phyloP scores from a whole-genome alignment of 2,797 vertebrate genomes.

The Protosalanx chinensis region DNA sequence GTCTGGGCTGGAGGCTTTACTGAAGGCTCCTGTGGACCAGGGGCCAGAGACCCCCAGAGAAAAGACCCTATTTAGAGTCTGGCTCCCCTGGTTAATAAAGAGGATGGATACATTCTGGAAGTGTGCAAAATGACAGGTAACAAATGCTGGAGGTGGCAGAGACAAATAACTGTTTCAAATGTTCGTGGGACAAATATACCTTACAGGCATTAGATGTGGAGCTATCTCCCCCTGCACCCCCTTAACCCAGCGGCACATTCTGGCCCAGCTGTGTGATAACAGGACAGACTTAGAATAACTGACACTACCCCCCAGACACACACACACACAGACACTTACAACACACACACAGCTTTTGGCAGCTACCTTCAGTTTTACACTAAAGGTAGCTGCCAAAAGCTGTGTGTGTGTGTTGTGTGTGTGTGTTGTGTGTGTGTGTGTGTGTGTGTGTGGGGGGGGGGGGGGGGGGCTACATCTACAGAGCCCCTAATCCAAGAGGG shows the following conservation, averaged over 20 bases:
- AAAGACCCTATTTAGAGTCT: too few species aligned
- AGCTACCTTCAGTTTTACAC: slow-evolving; percentile 26
- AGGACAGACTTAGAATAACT: slow-evolving; percentile 47
- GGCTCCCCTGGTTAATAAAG: too few species aligned
- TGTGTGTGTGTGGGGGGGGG: too few species aligned
- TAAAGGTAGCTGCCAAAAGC: slow-evolving; percentile 28
- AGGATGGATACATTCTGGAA: too few species aligned
- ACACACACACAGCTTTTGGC: too few species aligned
- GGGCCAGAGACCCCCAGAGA: too few species aligned
- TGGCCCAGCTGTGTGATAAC: slow-evolving; percentile 27
- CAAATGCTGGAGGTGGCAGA: too few species aligned
- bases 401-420: not conserved
- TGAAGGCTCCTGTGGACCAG: not conserved
- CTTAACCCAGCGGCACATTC: slow-evolving; percentile 28
- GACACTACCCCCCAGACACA: slow-evolving; percentile 24
- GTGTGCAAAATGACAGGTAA: too few species aligned
- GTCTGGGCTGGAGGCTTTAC: not conserved
- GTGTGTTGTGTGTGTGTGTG: not conserved
- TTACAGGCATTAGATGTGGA: not conserved
- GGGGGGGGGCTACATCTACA: too few species aligned
- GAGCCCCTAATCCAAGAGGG: not conserved
- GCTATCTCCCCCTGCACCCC: slow-evolving; percentile 3
- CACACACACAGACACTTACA: too few species aligned
- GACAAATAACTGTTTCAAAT: too few species aligned
- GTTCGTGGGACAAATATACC: too few species aligned